A percentile compares a stretch with the other conserved stretches of the same genome.
Conservation (phyloP, 2,113 vertebrate genomes). For the human region GRCh38 chr9:11822001-11822500, state of each 20-base stretch:
- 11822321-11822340: conserved; percentile 18
- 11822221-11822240: neutral
- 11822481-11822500: neutral
- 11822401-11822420: neutral
- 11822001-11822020: neutral
- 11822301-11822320: neutral
- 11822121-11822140: neutral
- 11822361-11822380: neutral
- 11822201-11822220: conserved; percentile 14
- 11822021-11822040: conserved; percentile 13
- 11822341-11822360: neutral
- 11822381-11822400: neutral
- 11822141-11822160: neutral
- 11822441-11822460: neutral
- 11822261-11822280: conserved; percentile 23
- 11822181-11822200: neutral
- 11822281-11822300: neutral
- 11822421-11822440: neutral
- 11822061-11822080: neutral
- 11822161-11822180: neutral
- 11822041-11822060: neutral
- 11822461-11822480: neutral
- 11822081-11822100: neutral
- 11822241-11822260: conserved; percentile 8
- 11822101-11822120: neutral